A percentile compares a stretch with the other conserved stretches of the same genome.
Conservation (phyloP, 2,113 vertebrate genomes). For the Cyprinodon variegatus region DNA sequence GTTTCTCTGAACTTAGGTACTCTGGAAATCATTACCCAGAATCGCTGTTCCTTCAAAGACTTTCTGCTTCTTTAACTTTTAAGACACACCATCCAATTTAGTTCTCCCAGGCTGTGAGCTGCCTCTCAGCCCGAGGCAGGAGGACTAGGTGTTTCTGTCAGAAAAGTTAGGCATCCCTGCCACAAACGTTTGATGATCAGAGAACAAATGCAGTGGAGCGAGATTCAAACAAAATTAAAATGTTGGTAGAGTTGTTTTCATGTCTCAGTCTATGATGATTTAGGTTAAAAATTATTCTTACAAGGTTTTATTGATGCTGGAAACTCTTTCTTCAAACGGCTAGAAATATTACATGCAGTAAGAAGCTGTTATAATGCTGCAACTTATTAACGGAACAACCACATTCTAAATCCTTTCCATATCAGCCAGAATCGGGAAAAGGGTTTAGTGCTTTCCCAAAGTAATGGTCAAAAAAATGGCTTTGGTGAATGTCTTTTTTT, state of each 20-base stretch:
- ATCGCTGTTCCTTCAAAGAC: conserved; percentile 61
- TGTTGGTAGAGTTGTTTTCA: not conserved
- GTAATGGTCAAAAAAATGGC: no score
- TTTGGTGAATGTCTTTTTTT: no score
- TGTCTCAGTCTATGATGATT: conserved; percentile 7
- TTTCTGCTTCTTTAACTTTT: conserved; percentile 16
- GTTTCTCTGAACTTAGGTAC: conserved; percentile 59
- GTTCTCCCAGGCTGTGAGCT: conserved; percentile 10
- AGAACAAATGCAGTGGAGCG: not conserved
- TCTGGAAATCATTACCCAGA: conserved; percentile 77
- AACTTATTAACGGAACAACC: conserved; percentile 25
- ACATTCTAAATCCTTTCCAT: not conserved
- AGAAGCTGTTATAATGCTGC: conserved; percentile 27
- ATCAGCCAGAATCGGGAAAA: conserved; percentile 4
- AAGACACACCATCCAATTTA: conserved; percentile 35
- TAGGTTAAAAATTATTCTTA: conserved; percentile 17
- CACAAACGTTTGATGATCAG: not conserved
- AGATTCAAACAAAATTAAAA: conserved; percentile 21
- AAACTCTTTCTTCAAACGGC: conserved; percentile 21
- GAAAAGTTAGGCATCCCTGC: not conserved
- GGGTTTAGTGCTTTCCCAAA: not conserved
- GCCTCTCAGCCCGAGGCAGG: conserved; percentile 11
- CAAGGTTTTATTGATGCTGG: conserved; percentile 1
- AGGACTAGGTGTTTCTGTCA: conserved; percentile 20
- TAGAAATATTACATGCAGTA: not conserved